Evolutionary conservation across 2,113 vertebrate species (phyloP), one percentile per base, ranked within the genome.

Genomic region (Cacatua alba): DNA sequence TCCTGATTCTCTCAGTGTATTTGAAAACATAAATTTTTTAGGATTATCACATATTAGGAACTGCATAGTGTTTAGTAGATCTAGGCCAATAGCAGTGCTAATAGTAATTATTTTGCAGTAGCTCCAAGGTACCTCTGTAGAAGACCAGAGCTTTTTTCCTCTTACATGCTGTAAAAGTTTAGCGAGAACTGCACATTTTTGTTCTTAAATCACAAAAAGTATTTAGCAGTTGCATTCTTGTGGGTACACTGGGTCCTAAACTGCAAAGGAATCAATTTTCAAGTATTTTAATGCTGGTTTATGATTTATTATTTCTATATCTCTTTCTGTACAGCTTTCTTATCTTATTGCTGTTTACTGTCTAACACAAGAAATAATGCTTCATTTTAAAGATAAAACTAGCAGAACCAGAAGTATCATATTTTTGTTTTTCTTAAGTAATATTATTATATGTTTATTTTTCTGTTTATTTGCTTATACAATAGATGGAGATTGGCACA

Each of bases 21-120:
- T 75, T 91, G 60, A 46, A 91, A 74, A 48, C 41, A 74, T 11
- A 46, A 78, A 84, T 53, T 83, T n/a, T 16, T 76, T 92, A 15
- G 1, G 1, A 17, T 83, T 70, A 35, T 26, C 49, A 17, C 29
- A 28, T 49, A 39, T 39, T 64, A 88, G 49, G 43, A 82, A 65
- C 57, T 63, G 10, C 7, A 17, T 0, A 25, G 8, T 10, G 33
- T 82, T 94, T 69, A 62, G 57, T n/a, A 62, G 57, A 48, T 81
- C 13, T 68, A 29, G 55, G 43, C 35, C 17, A 77, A 44, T 63
- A 81, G 53, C 68, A 53, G 29, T 49, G 49, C 23, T 93, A 87
- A 72, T 80, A 85, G 33, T 89, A 82, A 84, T 91, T 31, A 72
- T 90, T 71, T 48, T 91, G 39, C 35, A 52, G 33, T 60, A 76